Conservation (phyloP, 2,113 vertebrate genomes). For the Cathartes aura region DNA sequence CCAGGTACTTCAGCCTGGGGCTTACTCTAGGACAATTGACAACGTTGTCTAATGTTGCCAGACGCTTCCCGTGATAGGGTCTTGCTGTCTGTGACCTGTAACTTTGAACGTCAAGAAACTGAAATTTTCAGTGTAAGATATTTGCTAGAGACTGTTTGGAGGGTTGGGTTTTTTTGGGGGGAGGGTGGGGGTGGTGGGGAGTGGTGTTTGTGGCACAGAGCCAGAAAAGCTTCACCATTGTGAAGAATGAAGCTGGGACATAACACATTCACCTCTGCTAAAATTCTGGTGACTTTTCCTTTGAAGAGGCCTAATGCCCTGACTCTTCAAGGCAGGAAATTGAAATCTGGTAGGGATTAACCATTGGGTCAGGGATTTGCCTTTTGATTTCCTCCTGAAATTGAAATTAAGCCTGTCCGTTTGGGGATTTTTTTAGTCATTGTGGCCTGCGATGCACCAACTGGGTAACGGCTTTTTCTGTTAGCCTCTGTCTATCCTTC, state of each 20-base stretch:
- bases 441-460: accelerated
- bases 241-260: neutral
- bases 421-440: neutral
- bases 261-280: neutral
- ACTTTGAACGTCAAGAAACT: neutral
- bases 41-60: neutral
- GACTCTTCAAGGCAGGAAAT: neutral
- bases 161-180: neutral
- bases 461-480: neutral
- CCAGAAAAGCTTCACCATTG: neutral
- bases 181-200: too few relatives aligned
- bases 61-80: neutral
- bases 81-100: accelerated
- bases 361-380: neutral
- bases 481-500: neutral
- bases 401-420: neutral
- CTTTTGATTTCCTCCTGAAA: slow-evolving; percentile 19
- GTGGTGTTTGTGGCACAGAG: neutral
- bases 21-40: neutral
- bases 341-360: slow-evolving; percentile 7
- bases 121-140: neutral
- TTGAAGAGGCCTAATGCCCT: neutral
- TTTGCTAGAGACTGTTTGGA: neutral
- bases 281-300: neutral
- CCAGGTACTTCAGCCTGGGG: neutral